These are phyloP conservation scores for Cephus nigrinus DNA, from an alignment of 2,888 invertebrate genomes.

Conservation along the genomic window DNA sequence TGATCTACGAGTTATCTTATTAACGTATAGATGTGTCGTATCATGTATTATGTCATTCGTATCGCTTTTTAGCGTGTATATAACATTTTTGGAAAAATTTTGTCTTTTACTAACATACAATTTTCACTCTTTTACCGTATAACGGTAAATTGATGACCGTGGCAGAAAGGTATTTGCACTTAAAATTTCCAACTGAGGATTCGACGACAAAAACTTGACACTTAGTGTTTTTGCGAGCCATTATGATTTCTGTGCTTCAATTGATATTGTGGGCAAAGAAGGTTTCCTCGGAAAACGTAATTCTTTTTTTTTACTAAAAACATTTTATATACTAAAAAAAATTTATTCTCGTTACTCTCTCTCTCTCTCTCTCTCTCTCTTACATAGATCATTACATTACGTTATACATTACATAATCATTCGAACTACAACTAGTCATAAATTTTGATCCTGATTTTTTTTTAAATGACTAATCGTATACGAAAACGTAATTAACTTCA, in stretches of 20 bases:
- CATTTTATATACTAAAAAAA: neutral
- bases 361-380: too few species aligned
- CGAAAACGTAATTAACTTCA: neutral
- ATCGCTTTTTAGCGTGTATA: neutral
- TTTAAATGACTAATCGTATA: neutral
- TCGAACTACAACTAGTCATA: neutral
- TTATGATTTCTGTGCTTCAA: slow-evolving; percentile 33
- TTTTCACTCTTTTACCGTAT: neutral
- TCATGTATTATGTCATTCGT: neutral
- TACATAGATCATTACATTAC: too few species aligned
- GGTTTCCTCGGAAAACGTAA: slow-evolving; percentile 29
- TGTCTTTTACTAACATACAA: neutral
- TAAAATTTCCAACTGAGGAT: neutral
- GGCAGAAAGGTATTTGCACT: neutral
- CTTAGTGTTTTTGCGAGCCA: neutral
- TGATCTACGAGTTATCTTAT: neutral
- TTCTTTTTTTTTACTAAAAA: slow-evolving; percentile 20
- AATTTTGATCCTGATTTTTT: neutral
- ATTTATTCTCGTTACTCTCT: neutral
- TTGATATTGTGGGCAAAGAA: slow-evolving; percentile 30
- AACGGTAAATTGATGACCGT: neutral
- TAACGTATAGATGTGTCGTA: neutral
- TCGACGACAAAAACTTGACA: neutral
- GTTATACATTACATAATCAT: neutral
- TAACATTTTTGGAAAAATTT: neutral